A percentile compares a stretch with the other conserved stretches of the same genome.
These are phyloP conservation scores for Apis cerana DNA, from an alignment of 1,140 invertebrate genomes.

Conservation along the genomic window DNA sequence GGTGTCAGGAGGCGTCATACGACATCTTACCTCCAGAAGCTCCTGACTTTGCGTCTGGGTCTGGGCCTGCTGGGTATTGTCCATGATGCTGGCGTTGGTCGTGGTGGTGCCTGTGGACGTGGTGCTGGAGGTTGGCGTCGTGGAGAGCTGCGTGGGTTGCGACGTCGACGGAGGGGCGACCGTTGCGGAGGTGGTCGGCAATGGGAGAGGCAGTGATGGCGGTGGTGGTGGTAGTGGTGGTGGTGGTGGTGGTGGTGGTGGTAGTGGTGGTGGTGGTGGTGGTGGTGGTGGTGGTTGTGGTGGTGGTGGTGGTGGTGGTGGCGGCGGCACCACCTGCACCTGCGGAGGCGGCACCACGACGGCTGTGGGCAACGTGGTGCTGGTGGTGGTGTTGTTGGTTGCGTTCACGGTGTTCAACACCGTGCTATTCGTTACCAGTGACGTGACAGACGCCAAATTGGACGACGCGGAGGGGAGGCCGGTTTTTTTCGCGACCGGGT, in stretches of 20 bases:
- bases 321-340: slow-evolving; percentile 57
- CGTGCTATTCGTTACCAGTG: slow-evolving; percentile 42
- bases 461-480: slow-evolving; percentile 36
- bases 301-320: slow-evolving; percentile 24
- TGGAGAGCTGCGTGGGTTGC: slow-evolving; percentile 49
- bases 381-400: slow-evolving; percentile 32
- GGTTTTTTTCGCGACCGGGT: slow-evolving; percentile 48
- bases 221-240: slow-evolving; percentile 31
- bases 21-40: slow-evolving; percentile 80
- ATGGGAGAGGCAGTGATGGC: slow-evolving; percentile 50
- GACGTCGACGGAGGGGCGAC: slow-evolving; percentile 40
- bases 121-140: slow-evolving; percentile 46
- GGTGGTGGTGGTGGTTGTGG: slow-evolving; percentile 50
- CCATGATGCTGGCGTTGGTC: slow-evolving; percentile 57
- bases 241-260: slow-evolving; percentile 48
- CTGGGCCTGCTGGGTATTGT: slow-evolving; percentile 75
- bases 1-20: slow-evolving; percentile 61
- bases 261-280: slow-evolving; percentile 37
- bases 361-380: slow-evolving; percentile 36
- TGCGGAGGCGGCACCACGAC: slow-evolving; percentile 44
- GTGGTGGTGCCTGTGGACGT: slow-evolving; percentile 64
- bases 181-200: slow-evolving; percentile 51
- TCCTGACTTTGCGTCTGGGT: slow-evolving; percentile 78
- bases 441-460: slow-evolving; percentile 26
- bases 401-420: slow-evolving; percentile 40